Conservation (phyloP, 2,888 invertebrate genomes). For the Lamproptera curius region DNA sequence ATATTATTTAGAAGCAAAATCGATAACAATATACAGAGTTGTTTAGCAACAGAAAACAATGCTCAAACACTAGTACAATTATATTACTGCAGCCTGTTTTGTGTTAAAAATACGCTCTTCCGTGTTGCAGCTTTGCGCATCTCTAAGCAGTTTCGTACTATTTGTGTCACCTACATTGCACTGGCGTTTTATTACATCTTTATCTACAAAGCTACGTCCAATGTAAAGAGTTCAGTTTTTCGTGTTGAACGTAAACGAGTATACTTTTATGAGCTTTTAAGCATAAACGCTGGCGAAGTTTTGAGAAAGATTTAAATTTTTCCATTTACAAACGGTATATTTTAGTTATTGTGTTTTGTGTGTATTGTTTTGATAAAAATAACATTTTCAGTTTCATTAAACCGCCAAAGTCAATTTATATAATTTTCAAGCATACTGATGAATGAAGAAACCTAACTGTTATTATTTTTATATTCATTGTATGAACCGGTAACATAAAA, state of each 20-base stretch:
- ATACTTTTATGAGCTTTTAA: background rate
- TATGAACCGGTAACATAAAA: too few species aligned
- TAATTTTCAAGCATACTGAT: too few species aligned
- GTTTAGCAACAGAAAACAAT: too few species aligned
- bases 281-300: background rate
- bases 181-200: constrained; percentile 15
- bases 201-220: constrained; percentile 13
- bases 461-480: too few species aligned
- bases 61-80: too few species aligned
- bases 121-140: background rate
- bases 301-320: too few species aligned
- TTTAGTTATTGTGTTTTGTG: background rate
- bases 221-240: constrained; percentile 4
- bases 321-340: background rate
- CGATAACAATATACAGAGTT: too few species aligned
- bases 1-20: too few species aligned
- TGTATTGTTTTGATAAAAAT: too few species aligned
- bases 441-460: too few species aligned
- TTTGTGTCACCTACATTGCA: constrained; percentile 18
- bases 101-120: background rate
- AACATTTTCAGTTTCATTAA: too few species aligned
- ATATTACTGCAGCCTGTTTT: background rate
- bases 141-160: constrained; percentile 7
- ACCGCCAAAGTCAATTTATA: too few species aligned
- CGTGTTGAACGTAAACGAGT: background rate